Evolutionary conservation across 2,797 vertebrate genomes (phyloP).

Genomic region (Tenualosa ilisha): DNA sequence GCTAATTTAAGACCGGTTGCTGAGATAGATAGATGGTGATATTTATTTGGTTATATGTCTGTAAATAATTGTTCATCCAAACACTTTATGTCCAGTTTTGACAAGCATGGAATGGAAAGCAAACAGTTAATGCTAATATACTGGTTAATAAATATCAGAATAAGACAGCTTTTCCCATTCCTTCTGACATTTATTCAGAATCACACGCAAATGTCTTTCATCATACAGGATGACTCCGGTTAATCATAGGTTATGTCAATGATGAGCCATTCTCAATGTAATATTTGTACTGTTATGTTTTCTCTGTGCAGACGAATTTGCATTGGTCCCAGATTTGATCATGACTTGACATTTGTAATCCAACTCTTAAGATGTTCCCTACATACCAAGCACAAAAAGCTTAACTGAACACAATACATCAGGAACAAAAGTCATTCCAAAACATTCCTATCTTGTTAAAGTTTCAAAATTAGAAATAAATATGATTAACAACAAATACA

Average conservation of each 20-base stretch:
- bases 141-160: neutral
- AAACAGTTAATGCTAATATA: neutral
- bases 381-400: neutral
- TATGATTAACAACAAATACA: neutral
- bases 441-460: neutral
- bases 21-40: neutral
- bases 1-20: neutral
- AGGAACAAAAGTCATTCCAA: neutral
- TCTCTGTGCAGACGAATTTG: neutral
- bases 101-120: neutral
- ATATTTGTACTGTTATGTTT: neutral
- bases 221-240: neutral
- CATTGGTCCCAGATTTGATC: neutral
- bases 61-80: neutral
- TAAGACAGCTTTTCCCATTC: neutral
- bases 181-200: neutral
- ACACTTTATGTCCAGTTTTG: neutral
- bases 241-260: neutral
- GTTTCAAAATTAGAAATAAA: neutral
- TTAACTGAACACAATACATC: neutral
- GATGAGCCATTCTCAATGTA: neutral
- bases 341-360: conserved; percentile 9
- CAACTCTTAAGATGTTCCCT: neutral
- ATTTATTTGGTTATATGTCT: neutral
- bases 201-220: neutral